Evolutionary conservation across 2,797 vertebrate genomes (phyloP).

Genomic region (Mallotus villosus): DNA sequence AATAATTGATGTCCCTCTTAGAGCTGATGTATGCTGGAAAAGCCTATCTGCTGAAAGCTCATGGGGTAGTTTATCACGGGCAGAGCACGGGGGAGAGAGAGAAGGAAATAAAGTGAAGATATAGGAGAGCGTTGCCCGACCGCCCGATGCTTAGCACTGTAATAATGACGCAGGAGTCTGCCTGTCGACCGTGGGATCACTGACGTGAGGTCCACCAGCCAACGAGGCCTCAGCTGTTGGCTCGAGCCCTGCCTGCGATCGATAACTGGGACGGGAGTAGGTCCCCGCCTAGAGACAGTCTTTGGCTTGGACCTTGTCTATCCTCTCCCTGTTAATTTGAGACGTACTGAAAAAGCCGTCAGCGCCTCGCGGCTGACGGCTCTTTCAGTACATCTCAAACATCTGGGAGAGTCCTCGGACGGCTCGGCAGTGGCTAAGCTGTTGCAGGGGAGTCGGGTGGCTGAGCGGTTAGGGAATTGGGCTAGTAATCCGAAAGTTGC

Average conservation of each 20-base stretch:
- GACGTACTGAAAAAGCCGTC: too few species aligned
- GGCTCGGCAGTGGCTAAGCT: too few species aligned
- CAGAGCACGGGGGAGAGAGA: constrained; percentile 15
- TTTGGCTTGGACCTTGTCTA: constrained; percentile 36
- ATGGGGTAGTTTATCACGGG: constrained; percentile 71
- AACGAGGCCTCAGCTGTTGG: constrained; percentile 58
- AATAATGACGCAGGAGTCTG: constrained; percentile 68
- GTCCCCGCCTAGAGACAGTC: constrained; percentile 49
- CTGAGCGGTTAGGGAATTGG: too few species aligned
- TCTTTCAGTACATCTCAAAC: neutral
- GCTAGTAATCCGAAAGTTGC: too few species aligned
- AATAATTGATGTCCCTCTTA: constrained; percentile 77
- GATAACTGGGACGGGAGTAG: constrained; percentile 59
- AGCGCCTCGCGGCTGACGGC: constrained; percentile 19
- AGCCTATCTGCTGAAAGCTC: constrained; percentile 66
- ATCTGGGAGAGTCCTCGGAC: too few species aligned
- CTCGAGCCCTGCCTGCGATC: constrained; percentile 48
- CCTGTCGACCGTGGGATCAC: constrained; percentile 58
- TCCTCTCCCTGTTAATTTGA: neutral
- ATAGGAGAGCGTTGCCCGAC: constrained; percentile 54
- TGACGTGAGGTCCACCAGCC: constrained; percentile 48
- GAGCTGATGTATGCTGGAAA: constrained; percentile 73
- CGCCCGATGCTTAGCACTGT: constrained; percentile 63
- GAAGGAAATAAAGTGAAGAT: neutral
- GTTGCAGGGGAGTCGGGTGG: too few species aligned